Conservation (phyloP, 2,797 vertebrate genomes). For the Acestrorhynchus altus region DNA sequence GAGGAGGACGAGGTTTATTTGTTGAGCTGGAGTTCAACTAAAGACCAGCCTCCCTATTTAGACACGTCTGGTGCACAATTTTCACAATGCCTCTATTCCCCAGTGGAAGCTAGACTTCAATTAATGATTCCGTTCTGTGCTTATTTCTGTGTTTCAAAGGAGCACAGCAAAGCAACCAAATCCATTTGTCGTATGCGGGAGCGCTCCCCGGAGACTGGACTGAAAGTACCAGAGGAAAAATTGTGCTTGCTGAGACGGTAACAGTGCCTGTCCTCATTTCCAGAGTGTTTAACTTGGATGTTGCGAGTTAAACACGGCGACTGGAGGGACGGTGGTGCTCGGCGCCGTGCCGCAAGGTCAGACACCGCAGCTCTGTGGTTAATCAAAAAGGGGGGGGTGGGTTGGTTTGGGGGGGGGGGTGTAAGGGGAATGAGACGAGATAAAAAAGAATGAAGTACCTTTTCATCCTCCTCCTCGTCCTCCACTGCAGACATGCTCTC, state of each 20-base stretch:
- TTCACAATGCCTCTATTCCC: conserved; percentile 53
- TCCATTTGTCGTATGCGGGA: conserved; percentile 65
- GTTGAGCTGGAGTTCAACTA: conserved; percentile 60
- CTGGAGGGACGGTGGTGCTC: conserved; percentile 35
- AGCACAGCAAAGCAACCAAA: conserved; percentile 59
- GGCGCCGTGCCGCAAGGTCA: conserved; percentile 15
- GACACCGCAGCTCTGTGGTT: conserved; percentile 21
- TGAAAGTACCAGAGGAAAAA: conserved; percentile 60
- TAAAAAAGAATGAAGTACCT: conserved; percentile 79
- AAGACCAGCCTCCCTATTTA: conserved; percentile 60
- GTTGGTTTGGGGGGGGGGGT: too few species aligned
- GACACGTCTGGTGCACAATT: conserved; percentile 57
- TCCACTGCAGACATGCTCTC: conserved; percentile 88
- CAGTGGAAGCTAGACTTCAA: conserved; percentile 62
- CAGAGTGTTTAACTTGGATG: conserved; percentile 51
- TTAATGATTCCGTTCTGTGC: conserved; percentile 68
- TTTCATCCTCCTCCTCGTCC: conserved; percentile 95
- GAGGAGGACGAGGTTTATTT: conserved; percentile 54
- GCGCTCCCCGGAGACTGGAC: conserved; percentile 67
- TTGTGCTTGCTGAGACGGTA: conserved; percentile 54
- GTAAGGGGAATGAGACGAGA: conserved; percentile 13
- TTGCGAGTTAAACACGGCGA: conserved; percentile 37
- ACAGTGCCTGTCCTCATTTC: conserved; percentile 63
- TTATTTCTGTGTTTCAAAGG: conserved; percentile 72
- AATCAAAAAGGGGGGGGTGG: conserved; percentile 40